phyloP scores from a whole-genome alignment of 2,797 vertebrate genomes.

The Macropodus opercularis region DNA sequence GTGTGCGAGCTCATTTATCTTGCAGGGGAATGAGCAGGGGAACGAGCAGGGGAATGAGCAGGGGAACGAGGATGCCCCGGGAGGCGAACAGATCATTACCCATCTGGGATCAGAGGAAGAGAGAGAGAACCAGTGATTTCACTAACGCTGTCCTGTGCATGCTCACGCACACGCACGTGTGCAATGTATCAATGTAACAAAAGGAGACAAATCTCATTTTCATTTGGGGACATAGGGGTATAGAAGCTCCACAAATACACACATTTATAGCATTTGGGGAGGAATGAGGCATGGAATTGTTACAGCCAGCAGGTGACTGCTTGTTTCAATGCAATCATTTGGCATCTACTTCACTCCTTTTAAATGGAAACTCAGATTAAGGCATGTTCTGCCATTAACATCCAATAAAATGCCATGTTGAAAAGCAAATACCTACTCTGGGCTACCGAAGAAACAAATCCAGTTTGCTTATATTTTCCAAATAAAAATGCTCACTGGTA shows the following conservation, averaged over 20 bases:
- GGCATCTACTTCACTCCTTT: constrained; percentile 68
- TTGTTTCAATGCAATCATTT: constrained; percentile 78
- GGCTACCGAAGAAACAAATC: too few relatives aligned
- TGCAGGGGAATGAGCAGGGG: constrained; percentile 76
- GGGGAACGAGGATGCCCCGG: constrained; percentile 74
- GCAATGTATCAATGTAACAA: constrained; percentile 82
- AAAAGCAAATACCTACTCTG: constrained; percentile 19
- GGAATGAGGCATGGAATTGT: constrained; percentile 69
- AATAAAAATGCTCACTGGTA: too few relatives aligned
- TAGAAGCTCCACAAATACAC: constrained; percentile 72
- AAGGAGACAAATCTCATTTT: constrained; percentile 87
- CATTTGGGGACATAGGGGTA: constrained; percentile 78
- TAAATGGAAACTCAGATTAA: constrained; percentile 79
- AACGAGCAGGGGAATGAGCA: constrained; percentile 77
- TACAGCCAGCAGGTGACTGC: constrained; percentile 64
- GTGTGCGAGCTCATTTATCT: constrained; percentile 32
- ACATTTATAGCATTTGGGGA: constrained; percentile 70
- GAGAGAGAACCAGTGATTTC: constrained; percentile 48
- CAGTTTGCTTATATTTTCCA: too few relatives aligned
- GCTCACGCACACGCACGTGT: constrained; percentile 26
- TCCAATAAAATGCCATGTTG: constrained; percentile 32
- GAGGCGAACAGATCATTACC: constrained; percentile 84
- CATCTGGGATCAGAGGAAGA: constrained; percentile 80
- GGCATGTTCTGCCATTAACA: constrained; percentile 55
- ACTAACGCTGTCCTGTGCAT: constrained; percentile 53